Evolutionary conservation across 2,797 vertebrate species (phyloP), one percentile per base, ranked within the genome.

Genomic region (Antennarius maculatus): DNA sequence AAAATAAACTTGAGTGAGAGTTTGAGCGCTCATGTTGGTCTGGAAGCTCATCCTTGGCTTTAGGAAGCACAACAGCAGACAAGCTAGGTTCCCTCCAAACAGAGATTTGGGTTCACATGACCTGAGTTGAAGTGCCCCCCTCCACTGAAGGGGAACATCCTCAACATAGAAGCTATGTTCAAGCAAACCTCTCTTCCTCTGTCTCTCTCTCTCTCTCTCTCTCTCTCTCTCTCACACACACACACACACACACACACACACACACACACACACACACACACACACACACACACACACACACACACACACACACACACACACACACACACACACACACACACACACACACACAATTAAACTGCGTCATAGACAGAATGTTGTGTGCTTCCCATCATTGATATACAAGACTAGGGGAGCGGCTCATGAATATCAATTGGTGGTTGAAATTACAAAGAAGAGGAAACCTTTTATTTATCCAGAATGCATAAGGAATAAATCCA

Each of bases 81-180:
- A 91, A 89, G 90, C 88, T 92, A 89, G 86, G 90, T 76, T 86
- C 84, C 73, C 73, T 90, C 90, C 87, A 90, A 89, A 89, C 83
- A 75, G 62, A 84, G 81, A 78, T 91, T 88, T 86, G 80, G 75
- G 79, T 86, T 91, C 91, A 93, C 86, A 69, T 91, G 91, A 92
- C 76, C 51, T 47, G 70, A 82, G 82, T 39, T 23, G 23, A 75
- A 87, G 85, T 91, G 90, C 76, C 81, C 72, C 80, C 71, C 58
- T 57, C 63, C 59, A 66, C 69, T 58, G 13, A 71, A 58, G 27
- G 65, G 77, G 66, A 77, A 79, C 51, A 74, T 77, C 74, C 76
- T 80, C 56, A 52, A 61, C 74, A 54, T 52, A 51, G 11, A 71
- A 41, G 61, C 59, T 67, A 27, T 69, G 54, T 54, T 67, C 48